phyloP scores from a whole-genome alignment of 2,797 vertebrate genomes.

The Tinamus major region DNA sequence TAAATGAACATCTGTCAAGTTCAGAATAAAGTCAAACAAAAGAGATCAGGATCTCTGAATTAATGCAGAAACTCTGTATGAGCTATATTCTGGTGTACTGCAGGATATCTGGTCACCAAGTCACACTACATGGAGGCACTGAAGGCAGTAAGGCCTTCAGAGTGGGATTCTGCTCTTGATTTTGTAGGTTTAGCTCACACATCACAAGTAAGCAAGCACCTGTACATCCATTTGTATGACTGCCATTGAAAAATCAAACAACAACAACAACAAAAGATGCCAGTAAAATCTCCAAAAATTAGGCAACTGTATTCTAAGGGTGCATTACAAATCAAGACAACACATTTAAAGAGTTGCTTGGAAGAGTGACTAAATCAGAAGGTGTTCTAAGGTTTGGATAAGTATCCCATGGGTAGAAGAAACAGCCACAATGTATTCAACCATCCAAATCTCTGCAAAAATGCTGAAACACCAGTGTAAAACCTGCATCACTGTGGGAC shows the following conservation, averaged over 20 bases:
- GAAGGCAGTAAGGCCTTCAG: not conserved
- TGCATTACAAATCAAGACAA: not conserved
- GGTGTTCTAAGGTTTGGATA: not conserved
- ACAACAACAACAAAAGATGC: not conserved
- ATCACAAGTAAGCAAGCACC: not conserved
- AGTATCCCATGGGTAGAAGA: not conserved
- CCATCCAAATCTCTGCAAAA: not conserved
- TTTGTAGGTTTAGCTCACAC: not conserved
- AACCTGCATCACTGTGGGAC: fast-evolving
- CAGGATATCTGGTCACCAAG: not conserved
- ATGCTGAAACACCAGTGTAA: not conserved
- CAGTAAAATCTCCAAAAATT: not conserved
- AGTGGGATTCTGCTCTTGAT: not conserved
- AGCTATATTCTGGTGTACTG: not conserved
- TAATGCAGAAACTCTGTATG: not conserved
- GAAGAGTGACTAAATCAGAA: not conserved
- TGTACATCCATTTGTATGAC: not conserved
- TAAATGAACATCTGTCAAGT: not conserved
- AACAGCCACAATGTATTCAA: not conserved
- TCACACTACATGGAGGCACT: not conserved
- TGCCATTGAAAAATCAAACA: not conserved
- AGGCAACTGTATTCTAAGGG: not conserved
- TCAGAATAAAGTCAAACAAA: not conserved
- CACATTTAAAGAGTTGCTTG: not conserved
- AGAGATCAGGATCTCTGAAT: not conserved